These are phyloP conservation scores for Drymonia ruficornis DNA, from an alignment of 2,888 invertebrate genomes.

Conservation along the genomic window DNA sequence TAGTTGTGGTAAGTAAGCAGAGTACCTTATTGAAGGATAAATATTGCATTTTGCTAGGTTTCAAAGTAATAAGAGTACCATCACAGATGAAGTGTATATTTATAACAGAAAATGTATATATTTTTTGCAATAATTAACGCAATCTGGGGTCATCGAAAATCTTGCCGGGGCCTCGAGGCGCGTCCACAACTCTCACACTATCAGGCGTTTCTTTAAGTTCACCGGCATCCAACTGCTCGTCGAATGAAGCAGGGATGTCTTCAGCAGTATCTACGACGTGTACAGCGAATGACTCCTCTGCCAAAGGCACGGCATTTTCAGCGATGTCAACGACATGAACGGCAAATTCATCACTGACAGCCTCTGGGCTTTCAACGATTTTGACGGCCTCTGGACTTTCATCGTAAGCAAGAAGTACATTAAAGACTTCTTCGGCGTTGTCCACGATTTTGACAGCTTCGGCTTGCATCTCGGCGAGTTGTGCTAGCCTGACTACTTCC, in stretches of 20 bases:
- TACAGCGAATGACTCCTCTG: neutral
- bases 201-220: slow-evolving; percentile 13
- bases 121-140: slow-evolving; percentile 32
- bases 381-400: neutral
- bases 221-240: slow-evolving; percentile 1
- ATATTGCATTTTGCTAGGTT: too few relatives aligned
- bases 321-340: slow-evolving; percentile 7
- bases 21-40: too few relatives aligned
- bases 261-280: neutral
- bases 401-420: slow-evolving; percentile 1
- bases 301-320: neutral
- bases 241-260: neutral
- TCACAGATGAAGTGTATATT: neutral
- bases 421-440: slow-evolving; percentile 8
- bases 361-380: neutral
- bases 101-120: neutral
- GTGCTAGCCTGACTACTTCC: slow-evolving; percentile 17
- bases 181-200: slow-evolving; percentile 8
- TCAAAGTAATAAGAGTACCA: neutral
- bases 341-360: neutral
- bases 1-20: too few relatives aligned
- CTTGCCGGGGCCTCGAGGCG: slow-evolving; percentile 25
- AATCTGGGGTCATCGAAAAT: slow-evolving; percentile 37
- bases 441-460: slow-evolving; percentile 23
- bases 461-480: slow-evolving; percentile 9